phyloP scores from a whole-genome alignment of 2,113 vertebrate species.

The Morone chrysops region DNA sequence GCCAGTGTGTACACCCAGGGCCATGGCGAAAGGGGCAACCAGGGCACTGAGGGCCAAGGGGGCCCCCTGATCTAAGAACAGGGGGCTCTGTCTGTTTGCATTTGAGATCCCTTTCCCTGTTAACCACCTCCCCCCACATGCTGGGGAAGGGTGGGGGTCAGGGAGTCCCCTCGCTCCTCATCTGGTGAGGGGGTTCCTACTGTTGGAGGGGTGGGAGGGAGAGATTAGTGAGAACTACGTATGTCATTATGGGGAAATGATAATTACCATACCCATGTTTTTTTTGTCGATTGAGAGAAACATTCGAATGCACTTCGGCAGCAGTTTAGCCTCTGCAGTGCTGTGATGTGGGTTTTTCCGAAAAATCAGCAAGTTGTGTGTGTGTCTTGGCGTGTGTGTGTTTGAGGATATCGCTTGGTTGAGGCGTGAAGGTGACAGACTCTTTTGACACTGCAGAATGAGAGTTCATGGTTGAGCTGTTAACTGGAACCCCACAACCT shows the following conservation, averaged over 20 bases:
- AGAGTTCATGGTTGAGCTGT: constrained; percentile 35
- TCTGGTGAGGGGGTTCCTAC: constrained; percentile 72
- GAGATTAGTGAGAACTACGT: constrained; percentile 29
- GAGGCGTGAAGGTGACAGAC: constrained; percentile 60
- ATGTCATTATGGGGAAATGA: constrained; percentile 39
- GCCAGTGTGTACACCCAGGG: constrained; percentile 54
- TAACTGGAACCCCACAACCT: not conserved
- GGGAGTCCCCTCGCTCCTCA: constrained; percentile 77
- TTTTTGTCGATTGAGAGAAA: not conserved
- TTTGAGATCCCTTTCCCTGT: constrained; percentile 80
- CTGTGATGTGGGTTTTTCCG: not conserved
- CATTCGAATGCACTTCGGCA: not conserved
- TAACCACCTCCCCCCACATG: constrained; percentile 48
- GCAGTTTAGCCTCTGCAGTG: not conserved
- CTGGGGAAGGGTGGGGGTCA: constrained; percentile 49
- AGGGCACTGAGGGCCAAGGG: constrained; percentile 59
- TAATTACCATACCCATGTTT: not conserved
- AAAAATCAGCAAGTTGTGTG: constrained; percentile 11
- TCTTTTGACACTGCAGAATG: constrained; percentile 49
- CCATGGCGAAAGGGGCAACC: constrained; percentile 65
- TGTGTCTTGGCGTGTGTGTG: constrained; percentile 2
- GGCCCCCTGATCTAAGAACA: constrained; percentile 61
- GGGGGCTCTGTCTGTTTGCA: constrained; percentile 73
- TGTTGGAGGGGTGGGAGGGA: constrained; percentile 42
- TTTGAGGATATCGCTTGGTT: constrained; percentile 7